Conservation (phyloP, 1,140 invertebrate species). For the Habropoda laboriosa region DNA sequence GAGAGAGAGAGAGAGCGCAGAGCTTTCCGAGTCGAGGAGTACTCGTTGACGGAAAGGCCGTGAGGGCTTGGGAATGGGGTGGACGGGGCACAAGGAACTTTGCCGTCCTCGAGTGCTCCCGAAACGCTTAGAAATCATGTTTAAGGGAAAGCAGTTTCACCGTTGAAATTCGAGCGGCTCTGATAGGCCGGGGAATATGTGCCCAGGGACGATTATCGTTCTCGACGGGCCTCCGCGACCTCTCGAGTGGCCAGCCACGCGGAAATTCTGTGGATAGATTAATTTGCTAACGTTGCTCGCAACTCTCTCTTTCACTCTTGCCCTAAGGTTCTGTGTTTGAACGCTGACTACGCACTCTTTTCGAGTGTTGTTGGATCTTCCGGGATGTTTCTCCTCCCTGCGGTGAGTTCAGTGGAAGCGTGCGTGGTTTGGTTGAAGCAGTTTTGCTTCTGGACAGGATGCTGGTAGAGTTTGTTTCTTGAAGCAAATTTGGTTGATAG, state of each 20-base stretch:
- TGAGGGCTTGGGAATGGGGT: background rate
- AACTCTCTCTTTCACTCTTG: background rate
- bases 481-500: no score
- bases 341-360: conserved; percentile 10
- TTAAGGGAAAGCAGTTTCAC: conserved; percentile 45
- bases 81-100: conserved; percentile 15
- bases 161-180: conserved; percentile 29
- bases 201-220: conserved; percentile 39
- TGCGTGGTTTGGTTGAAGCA: background rate
- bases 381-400: background rate
- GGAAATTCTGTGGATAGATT: conserved; percentile 34
- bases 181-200: conserved; percentile 37
- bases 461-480: no score
- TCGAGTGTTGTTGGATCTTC: conserved; percentile 18
- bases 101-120: conserved; percentile 33
- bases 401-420: background rate
- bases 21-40: conserved; percentile 28
- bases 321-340: background rate
- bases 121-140: conserved; percentile 51
- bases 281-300: conserved; percentile 20
- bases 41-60: conserved; percentile 24
- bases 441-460: background rate
- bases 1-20: background rate
- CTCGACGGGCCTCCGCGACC: conserved; percentile 12
- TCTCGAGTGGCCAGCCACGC: conserved; percentile 24